Conservation (phyloP, 2,113 vertebrate genomes). For the Pelecanus crispus region DNA sequence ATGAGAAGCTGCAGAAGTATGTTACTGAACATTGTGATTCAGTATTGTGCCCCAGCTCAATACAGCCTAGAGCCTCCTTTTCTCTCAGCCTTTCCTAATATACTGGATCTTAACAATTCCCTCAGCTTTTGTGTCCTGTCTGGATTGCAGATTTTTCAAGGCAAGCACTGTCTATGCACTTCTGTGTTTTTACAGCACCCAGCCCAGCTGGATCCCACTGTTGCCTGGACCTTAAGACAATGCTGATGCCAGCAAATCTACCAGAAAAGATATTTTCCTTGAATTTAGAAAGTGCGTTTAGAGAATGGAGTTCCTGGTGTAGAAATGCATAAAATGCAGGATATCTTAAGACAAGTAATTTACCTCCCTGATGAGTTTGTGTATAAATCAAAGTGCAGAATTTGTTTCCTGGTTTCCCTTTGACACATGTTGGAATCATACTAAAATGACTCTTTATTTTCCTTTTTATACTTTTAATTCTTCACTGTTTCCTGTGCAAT, state of each 20-base stretch:
- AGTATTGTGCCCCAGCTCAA: not conserved
- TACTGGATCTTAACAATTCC: not conserved
- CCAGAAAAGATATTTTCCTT: not conserved
- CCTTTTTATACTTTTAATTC: not conserved
- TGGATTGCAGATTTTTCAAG: not conserved
- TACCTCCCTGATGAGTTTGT: not conserved
- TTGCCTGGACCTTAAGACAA: not conserved
- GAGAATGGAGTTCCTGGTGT: not conserved
- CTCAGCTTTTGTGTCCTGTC: not conserved
- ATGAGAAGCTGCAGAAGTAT: not conserved
- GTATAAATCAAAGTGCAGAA: not conserved
- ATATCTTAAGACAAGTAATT: not conserved
- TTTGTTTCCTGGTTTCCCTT: not conserved
- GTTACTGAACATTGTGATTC: accelerated
- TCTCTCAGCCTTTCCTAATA: not conserved
- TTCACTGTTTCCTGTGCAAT: not conserved
- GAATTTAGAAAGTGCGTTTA: not conserved
- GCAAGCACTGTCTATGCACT: not conserved
- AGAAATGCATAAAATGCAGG: not conserved
- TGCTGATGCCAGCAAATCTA: not conserved
- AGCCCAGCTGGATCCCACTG: not conserved
- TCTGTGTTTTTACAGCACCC: not conserved
- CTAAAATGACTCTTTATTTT: not conserved
- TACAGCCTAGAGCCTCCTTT: not conserved
- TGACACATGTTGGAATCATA: not conserved